These are phyloP conservation scores for Drosophila atripex DNA, from an alignment of 2,888 invertebrate genomes.

Conservation along the genomic window DNA sequence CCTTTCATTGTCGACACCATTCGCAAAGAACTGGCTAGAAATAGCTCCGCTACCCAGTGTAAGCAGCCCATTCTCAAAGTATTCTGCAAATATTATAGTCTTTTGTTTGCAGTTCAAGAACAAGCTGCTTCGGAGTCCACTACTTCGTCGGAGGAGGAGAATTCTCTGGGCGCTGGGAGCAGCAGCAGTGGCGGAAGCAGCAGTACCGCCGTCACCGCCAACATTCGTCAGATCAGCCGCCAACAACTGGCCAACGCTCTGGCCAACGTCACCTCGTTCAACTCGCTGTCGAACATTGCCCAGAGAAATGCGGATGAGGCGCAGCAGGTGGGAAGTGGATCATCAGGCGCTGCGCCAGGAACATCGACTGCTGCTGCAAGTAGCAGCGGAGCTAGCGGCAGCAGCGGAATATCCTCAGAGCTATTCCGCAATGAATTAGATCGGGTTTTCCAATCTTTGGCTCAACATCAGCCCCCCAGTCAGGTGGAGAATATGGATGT, in stretches of 20 bases:
- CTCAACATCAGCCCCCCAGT: conserved; percentile 34
- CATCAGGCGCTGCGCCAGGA: not conserved
- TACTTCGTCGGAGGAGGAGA: conserved; percentile 83
- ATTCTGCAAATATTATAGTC: not conserved
- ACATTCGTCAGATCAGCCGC: conserved; percentile 82
- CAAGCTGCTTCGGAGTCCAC: conserved; percentile 83
- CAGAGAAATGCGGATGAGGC: conserved; percentile 80
- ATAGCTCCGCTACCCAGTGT: conserved; percentile 73
- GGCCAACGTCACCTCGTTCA: conserved; percentile 80
- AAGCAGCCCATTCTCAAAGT: conserved; percentile 5
- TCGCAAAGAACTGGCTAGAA: conserved; percentile 82
- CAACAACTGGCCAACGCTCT: conserved; percentile 82
- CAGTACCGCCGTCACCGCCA: conserved; percentile 65
- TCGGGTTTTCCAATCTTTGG: conserved; percentile 60
- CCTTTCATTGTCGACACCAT: conserved; percentile 83
- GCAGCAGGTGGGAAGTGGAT: conserved; percentile 42
- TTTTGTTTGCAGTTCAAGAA: conserved; percentile 67
- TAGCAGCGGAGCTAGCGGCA: conserved; percentile 22
- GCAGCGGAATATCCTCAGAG: conserved; percentile 87
- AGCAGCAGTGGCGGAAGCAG: conserved; percentile 72
- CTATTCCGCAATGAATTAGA: conserved; percentile 89
- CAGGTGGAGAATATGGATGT: conserved; percentile 61
- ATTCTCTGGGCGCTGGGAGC: conserved; percentile 76
- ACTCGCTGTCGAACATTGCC: conserved; percentile 83
- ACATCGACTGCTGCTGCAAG: conserved; percentile 2